Percentiles rank a stretch among this genome's conserved stretches.
Conservation (phyloP, 2,113 vertebrate genomes). For the Xenus cinereus region DNA sequence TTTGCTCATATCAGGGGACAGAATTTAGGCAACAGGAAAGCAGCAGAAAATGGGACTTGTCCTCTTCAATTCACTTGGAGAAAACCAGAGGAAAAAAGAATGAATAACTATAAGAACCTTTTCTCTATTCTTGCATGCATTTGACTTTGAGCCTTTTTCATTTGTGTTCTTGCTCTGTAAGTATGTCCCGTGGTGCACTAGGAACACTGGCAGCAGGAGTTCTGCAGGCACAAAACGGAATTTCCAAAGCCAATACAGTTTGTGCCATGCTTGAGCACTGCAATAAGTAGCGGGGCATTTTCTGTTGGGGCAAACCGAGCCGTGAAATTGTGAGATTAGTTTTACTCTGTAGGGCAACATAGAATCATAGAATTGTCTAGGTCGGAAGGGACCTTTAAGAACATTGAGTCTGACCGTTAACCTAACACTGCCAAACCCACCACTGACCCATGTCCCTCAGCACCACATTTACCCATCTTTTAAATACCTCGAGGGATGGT, state of each 20-base stretch:
- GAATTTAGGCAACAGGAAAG: background rate
- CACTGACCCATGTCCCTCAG: background rate
- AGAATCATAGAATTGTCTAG: background rate
- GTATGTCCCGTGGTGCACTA: accelerated
- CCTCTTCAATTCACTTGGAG: background rate
- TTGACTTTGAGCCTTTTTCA: background rate
- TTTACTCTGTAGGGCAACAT: background rate
- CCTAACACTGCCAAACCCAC: background rate
- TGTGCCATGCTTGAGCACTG: accelerated
- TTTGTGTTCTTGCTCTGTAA: background rate
- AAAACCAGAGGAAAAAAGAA: background rate
- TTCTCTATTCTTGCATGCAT: background rate
- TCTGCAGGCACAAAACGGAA: background rate
- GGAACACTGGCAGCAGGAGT: background rate
- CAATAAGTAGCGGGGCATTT: background rate
- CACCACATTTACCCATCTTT: background rate
- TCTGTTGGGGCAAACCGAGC: accelerated
- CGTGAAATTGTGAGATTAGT: background rate
- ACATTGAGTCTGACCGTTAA: background rate
- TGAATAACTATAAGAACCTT: background rate
- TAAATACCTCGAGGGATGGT: background rate
- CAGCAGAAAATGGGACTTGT: background rate
- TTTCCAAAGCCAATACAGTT: background rate
- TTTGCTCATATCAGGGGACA: background rate
- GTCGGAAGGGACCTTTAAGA: background rate